Percentiles rank a stretch among this genome's conserved stretches.
phyloP scores from a whole-genome alignment of 2,888 invertebrate species.

The Athrips mouffetella region DNA sequence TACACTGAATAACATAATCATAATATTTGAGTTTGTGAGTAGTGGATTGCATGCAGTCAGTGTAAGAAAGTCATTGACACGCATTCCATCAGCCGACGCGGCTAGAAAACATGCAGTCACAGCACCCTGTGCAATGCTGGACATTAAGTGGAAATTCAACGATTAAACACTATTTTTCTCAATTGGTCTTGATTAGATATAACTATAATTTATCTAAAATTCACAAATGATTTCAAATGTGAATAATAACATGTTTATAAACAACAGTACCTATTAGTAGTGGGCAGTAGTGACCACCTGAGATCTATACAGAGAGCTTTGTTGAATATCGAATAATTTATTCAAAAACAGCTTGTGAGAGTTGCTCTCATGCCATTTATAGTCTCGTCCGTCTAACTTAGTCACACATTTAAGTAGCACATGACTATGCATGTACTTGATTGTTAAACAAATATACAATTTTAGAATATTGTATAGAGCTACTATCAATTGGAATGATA shows the following conservation, averaged over 20 bases:
- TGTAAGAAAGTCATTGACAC: conserved; percentile 37
- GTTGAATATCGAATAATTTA: neutral
- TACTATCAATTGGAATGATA: neutral
- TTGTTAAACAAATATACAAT: neutral
- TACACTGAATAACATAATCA: too few relatives aligned
- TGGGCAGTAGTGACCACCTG: neutral
- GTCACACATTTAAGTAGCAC: neutral
- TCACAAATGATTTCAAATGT: neutral
- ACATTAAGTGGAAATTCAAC: conserved; percentile 2
- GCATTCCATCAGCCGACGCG: conserved; percentile 26
- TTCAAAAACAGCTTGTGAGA: neutral
- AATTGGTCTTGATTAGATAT: too few relatives aligned
- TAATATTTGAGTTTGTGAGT: too few relatives aligned
- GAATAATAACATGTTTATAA: neutral
- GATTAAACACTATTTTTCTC: neutral
- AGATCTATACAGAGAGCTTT: neutral
- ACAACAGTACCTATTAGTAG: neutral
- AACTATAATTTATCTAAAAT: too few relatives aligned
- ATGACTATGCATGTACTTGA: neutral
- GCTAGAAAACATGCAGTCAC: conserved; percentile 16
- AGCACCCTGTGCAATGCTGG: conserved; percentile 1
- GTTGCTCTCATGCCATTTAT: neutral
- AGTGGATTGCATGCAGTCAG: neutral
- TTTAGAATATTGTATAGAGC: neutral
- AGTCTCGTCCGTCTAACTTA: neutral